A percentile compares a stretch with the other conserved stretches of the same genome.
Conservation (phyloP, 2,888 invertebrate species). For the Ophonus ardosiacus region DNA sequence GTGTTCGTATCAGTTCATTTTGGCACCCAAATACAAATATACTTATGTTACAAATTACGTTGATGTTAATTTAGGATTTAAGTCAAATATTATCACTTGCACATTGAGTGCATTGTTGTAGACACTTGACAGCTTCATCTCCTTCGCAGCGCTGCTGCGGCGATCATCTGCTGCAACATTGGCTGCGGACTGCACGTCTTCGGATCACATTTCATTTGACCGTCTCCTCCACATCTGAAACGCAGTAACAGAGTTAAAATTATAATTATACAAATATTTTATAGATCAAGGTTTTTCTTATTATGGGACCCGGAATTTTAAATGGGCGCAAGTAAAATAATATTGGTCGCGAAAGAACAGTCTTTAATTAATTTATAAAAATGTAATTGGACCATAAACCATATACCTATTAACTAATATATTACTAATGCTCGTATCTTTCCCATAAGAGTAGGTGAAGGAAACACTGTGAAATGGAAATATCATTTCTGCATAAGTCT, state of each 20-base stretch:
- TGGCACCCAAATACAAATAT: constrained; percentile 77
- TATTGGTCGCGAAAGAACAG: too few species aligned
- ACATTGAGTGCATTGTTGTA: constrained; percentile 55
- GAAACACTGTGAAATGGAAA: too few species aligned
- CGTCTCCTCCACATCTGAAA: constrained; percentile 91
- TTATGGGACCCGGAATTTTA: too few species aligned
- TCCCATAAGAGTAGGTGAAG: too few species aligned
- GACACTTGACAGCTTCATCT: constrained; percentile 78
- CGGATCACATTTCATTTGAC: constrained; percentile 96
- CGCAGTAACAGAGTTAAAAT: constrained; percentile 50
- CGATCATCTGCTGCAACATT: constrained; percentile 93
- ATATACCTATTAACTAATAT: too few species aligned
- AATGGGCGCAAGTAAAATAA: too few species aligned
- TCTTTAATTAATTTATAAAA: too few species aligned
- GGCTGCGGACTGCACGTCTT: constrained; percentile 93
- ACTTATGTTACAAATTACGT: constrained; percentile 68
- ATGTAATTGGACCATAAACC: too few species aligned
- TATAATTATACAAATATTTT: neutral
- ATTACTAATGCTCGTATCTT: too few species aligned
- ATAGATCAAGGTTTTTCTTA: too few species aligned
- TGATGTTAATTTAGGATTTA: constrained; percentile 70
- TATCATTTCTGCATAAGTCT: too few species aligned
- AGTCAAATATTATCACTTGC: constrained; percentile 72
- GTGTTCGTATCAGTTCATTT: constrained; percentile 74
- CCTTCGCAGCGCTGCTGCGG: constrained; percentile 86